These are phyloP conservation scores for Nemapogon koenigi DNA, from an alignment of 2,888 invertebrate species.

Conservation along the genomic window DNA sequence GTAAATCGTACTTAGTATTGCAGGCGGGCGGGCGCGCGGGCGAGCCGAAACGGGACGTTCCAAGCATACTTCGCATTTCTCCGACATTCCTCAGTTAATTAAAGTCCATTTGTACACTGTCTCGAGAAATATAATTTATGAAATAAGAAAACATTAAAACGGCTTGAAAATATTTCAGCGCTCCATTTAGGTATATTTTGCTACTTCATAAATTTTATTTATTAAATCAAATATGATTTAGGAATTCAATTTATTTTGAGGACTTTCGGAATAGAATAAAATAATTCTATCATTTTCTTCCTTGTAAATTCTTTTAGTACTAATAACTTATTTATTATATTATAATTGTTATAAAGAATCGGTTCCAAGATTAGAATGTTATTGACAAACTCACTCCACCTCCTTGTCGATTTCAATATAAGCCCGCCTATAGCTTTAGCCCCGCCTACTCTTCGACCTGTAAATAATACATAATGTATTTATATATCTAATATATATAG, in stretches of 20 bases:
- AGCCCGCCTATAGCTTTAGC: conserved; percentile 57
- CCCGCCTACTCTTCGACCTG: conserved; percentile 52
- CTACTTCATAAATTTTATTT: no score
- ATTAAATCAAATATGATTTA: no score
- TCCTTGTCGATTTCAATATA: conserved; percentile 59
- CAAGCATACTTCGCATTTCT: conserved; percentile 48
- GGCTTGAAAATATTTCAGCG: conserved; percentile 33
- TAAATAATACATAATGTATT: conserved; percentile 43
- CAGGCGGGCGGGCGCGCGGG: conserved; percentile 23
- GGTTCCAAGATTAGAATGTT: no score
- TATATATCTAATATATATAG: conserved; percentile 43
- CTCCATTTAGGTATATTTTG: no score
- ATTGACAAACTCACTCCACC: conserved; percentile 30
- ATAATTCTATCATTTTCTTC: no score
- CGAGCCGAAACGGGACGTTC: conserved; percentile 28
- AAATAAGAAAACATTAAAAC: conserved; percentile 39
- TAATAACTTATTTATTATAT: no score
- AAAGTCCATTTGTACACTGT: conserved; percentile 59
- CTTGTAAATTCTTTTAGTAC: no score
- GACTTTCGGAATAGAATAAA: no score
- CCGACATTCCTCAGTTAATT: conserved; percentile 59
- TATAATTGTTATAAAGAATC: no score
- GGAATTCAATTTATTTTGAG: no score
- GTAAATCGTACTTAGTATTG: conserved; percentile 33
- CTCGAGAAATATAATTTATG: conserved; percentile 51